phyloP scores from a whole-genome alignment of 2,888 invertebrate genomes.

The Bombyx huttoni region DNA sequence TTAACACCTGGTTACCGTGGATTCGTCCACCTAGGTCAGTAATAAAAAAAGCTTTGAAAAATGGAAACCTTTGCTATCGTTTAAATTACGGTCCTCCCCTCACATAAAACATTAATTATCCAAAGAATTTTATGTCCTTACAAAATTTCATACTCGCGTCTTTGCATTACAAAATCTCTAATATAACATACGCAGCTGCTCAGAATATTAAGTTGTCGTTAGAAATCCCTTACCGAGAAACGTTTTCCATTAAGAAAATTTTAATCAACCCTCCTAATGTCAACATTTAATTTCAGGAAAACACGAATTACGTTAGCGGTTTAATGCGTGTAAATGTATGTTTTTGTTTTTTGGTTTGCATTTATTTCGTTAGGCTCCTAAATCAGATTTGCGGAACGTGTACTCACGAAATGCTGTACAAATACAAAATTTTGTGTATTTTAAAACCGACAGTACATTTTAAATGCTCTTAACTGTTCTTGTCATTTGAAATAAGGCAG shows the following conservation, averaged over 20 bases:
- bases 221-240: neutral
- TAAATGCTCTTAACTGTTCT: no score
- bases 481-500: no score
- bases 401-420: no score
- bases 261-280: slow-evolving; percentile 10
- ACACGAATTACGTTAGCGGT: slow-evolving; percentile 14
- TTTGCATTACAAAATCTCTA: neutral
- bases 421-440: no score
- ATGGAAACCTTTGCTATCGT: no score
- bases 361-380: slow-evolving; percentile 10
- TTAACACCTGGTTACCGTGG: no score
- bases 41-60: no score
- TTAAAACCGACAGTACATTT: no score
- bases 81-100: no score
- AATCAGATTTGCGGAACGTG: neutral
- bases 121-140: no score
- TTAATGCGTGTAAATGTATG: slow-evolving; percentile 1
- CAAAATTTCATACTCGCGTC: neutral
- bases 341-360: slow-evolving; percentile 9
- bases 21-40: no score
- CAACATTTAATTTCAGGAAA: slow-evolving; percentile 20
- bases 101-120: no score
- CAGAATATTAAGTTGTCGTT: neutral
- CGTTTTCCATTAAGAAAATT: slow-evolving; percentile 1
- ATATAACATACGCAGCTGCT: neutral